These are phyloP conservation scores for Reinhardtius hippoglossoides DNA, from an alignment of 2,113 vertebrate species.

Conservation along the genomic window DNA sequence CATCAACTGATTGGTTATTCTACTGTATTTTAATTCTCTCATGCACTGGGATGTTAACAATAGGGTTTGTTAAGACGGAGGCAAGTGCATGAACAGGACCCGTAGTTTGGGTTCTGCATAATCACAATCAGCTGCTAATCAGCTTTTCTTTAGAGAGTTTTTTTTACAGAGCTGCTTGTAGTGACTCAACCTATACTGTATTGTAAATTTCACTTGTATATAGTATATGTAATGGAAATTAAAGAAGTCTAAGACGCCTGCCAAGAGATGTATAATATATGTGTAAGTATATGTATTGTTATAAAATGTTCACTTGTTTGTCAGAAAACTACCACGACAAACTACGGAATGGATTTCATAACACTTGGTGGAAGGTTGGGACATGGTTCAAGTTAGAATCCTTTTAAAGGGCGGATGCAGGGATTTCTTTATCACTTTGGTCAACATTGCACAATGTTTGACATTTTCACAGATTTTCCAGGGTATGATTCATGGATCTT, in stretches of 20 bases:
- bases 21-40: neutral
- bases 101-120: neutral
- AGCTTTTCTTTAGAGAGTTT: neutral
- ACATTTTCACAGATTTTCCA: too few species aligned
- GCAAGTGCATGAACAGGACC: neutral
- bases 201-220: neutral
- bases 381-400: too few species aligned
- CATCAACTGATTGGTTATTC: constrained; percentile 33
- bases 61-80: neutral
- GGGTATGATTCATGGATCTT: too few species aligned
- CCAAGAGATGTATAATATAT: too few species aligned
- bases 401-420: too few species aligned
- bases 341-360: too few species aligned
- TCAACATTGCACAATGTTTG: too few species aligned
- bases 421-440: too few species aligned
- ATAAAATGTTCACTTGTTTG: too few species aligned
- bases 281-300: too few species aligned
- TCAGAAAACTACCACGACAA: too few species aligned
- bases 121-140: neutral
- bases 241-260: neutral
- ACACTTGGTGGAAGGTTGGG: too few species aligned
- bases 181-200: neutral
- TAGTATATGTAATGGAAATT: neutral
- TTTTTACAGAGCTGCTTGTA: neutral
- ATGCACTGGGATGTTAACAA: neutral